Conservation (phyloP, 2,797 vertebrate species). For the Percopsis omiscomaycus region DNA sequence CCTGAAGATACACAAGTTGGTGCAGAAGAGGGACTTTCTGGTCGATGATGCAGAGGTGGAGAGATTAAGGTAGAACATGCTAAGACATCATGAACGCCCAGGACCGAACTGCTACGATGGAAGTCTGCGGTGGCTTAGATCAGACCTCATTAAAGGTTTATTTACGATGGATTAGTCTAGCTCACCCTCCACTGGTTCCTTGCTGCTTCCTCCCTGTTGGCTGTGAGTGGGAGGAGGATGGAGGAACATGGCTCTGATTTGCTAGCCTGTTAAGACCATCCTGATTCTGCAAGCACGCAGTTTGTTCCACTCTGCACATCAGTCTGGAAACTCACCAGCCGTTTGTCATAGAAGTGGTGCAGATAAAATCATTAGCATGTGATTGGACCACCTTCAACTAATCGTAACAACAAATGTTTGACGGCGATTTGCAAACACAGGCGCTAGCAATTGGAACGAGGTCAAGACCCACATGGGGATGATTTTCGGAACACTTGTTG, state of each 20-base stretch:
- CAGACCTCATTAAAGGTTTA: background rate
- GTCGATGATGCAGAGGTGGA: conserved; percentile 98
- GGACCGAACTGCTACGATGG: background rate
- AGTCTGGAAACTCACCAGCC: too few species aligned
- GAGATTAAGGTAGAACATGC: conserved; percentile 84
- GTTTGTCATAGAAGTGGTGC: too few species aligned
- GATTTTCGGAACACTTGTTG: too few species aligned
- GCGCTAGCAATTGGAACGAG: too few species aligned
- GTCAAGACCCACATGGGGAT: too few species aligned
- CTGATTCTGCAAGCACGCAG: too few species aligned
- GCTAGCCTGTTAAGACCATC: background rate
- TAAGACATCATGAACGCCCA: background rate
- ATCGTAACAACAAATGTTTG: too few species aligned
- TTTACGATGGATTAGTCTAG: conserved; percentile 8
- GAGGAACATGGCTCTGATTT: conserved; percentile 22
- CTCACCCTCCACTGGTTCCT: background rate
- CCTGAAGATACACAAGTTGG: conserved; percentile 95
- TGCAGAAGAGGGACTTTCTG: conserved; percentile 97
- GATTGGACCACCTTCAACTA: too few species aligned
- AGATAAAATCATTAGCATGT: too few species aligned
- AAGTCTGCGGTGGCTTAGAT: background rate
- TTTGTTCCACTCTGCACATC: too few species aligned
- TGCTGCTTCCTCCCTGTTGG: background rate
- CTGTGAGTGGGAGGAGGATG: conserved; percentile 24
- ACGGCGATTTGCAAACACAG: too few species aligned